phyloP scores from a whole-genome alignment of 2,888 invertebrate species.

The Ennomos fuscantarius region DNA sequence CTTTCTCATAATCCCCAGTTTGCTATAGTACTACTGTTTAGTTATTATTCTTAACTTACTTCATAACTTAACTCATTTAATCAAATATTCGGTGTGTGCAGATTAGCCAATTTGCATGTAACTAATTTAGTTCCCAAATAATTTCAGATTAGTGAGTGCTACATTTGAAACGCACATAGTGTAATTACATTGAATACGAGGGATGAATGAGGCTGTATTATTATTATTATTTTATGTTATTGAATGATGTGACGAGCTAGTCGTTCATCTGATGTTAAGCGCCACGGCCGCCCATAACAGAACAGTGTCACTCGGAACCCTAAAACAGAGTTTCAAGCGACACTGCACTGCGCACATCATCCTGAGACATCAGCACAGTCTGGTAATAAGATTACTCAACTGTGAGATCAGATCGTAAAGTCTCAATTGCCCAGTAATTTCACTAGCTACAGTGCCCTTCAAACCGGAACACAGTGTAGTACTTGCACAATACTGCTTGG shows the following conservation, averaged over 20 bases:
- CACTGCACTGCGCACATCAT: too few relatives aligned
- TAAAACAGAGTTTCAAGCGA: too few relatives aligned
- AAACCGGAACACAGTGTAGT: too few relatives aligned
- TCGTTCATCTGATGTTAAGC: too few relatives aligned
- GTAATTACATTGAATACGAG: slow-evolving; percentile 50
- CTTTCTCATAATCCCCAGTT: neutral
- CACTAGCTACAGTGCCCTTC: too few relatives aligned
- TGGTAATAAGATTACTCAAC: too few relatives aligned
- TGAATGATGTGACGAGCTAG: neutral
- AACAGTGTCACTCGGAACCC: too few relatives aligned
- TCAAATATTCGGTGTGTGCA: slow-evolving; percentile 26
- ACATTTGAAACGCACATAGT: slow-evolving; percentile 52
- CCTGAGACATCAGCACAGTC: too few relatives aligned
- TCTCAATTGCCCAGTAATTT: too few relatives aligned
- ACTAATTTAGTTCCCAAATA: slow-evolving; percentile 47
- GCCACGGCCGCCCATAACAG: too few relatives aligned
- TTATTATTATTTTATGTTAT: slow-evolving; percentile 10
- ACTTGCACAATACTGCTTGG: too few relatives aligned
- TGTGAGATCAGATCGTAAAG: too few relatives aligned
- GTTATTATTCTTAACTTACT: slow-evolving; percentile 14
- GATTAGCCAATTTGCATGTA: slow-evolving; percentile 34
- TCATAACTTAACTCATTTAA: slow-evolving; percentile 22
- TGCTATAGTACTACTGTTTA: neutral
- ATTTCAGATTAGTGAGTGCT: slow-evolving; percentile 52
- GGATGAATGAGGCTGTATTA: slow-evolving; percentile 38